These are phyloP conservation scores for Eilema griseolum DNA, from an alignment of 2,888 invertebrate species.

Conservation along the genomic window DNA sequence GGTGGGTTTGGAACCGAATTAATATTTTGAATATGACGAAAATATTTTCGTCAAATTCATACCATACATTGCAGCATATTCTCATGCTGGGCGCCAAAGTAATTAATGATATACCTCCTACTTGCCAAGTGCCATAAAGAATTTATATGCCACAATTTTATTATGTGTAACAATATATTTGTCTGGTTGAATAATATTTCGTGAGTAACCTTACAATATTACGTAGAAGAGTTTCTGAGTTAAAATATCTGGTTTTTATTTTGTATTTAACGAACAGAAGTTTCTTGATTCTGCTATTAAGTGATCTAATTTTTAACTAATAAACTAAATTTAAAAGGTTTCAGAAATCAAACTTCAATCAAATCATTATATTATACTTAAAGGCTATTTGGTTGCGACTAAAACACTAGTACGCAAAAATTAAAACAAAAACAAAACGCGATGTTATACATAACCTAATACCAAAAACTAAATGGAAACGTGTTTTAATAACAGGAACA, in stretches of 20 bases:
- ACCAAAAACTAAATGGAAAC: neutral
- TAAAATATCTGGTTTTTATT: too few relatives aligned
- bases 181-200: neutral
- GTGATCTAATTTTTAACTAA: neutral
- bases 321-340: neutral
- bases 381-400: neutral
- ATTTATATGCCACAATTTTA: slow-evolving; percentile 50
- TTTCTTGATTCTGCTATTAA: neutral
- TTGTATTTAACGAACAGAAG: neutral
- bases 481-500: neutral
- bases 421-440: neutral
- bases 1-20: too few relatives aligned
- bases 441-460: too few relatives aligned
- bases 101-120: slow-evolving; percentile 22
- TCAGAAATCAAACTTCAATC: too few relatives aligned
- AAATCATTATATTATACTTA: too few relatives aligned
- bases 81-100: slow-evolving; percentile 22
- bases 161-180: slow-evolving; percentile 35
- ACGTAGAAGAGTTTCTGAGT: neutral
- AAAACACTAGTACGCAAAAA: neutral
- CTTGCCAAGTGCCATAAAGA: slow-evolving; percentile 40
- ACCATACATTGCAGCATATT: neutral
- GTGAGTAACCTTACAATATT: neutral
- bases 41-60: too few relatives aligned
- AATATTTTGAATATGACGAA: neutral